phyloP scores from a whole-genome alignment of 2,888 invertebrate species.

The Keiferia lycopersicella region DNA sequence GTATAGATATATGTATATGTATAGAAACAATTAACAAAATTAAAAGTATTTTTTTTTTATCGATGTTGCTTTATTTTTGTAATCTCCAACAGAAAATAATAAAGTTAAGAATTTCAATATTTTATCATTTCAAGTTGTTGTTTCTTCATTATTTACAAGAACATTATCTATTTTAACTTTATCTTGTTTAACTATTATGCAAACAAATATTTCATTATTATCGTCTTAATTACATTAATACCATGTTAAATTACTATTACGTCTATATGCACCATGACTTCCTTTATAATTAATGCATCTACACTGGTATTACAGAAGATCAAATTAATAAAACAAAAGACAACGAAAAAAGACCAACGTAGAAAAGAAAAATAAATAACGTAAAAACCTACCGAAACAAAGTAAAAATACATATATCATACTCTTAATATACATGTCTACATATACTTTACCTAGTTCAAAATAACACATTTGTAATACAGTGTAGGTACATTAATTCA shows the following conservation, averaged over 20 bases:
- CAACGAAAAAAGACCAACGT: too few relatives aligned
- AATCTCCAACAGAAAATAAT: too few relatives aligned
- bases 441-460: too few relatives aligned
- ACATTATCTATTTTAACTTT: background rate
- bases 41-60: too few relatives aligned
- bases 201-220: background rate
- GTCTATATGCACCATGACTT: conserved; percentile 53
- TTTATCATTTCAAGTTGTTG: background rate
- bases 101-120: background rate
- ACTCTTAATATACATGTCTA: too few relatives aligned
- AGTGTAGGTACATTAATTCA: background rate
- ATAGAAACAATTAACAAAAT: too few relatives aligned
- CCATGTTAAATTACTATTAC: conserved; percentile 25
- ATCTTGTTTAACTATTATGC: background rate
- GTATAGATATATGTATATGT: too few relatives aligned
- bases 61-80: too few relatives aligned
- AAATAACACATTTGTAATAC: background rate
- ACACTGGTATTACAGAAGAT: background rate
- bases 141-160: background rate
- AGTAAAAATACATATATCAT: too few relatives aligned
- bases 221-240: conserved; percentile 9
- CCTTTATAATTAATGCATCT: background rate
- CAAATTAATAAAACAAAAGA: background rate
- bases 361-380: too few relatives aligned
- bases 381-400: too few relatives aligned